A percentile compares a stretch with the other conserved stretches of the same genome.
Conservation (phyloP, 2,888 invertebrate species). For the Hipparchia semele region DNA sequence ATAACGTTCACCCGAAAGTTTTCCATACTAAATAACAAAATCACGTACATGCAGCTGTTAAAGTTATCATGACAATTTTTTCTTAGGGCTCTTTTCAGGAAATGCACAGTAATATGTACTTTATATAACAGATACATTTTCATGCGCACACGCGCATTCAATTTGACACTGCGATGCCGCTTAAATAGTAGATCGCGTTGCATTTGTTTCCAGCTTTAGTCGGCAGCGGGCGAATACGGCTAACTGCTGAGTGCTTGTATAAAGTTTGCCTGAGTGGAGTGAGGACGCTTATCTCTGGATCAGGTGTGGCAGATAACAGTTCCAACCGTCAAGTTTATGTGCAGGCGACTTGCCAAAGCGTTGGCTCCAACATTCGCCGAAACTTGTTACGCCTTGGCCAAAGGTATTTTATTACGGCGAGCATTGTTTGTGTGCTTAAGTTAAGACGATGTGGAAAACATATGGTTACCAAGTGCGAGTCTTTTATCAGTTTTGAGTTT, state of each 20-base stretch:
- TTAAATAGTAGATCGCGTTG: no score
- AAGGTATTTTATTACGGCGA: conserved; percentile 11
- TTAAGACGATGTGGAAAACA: background rate
- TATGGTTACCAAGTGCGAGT: background rate
- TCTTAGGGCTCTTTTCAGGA: no score
- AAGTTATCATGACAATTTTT: no score
- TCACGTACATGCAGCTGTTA: no score
- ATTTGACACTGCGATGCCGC: no score
- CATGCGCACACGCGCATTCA: no score
- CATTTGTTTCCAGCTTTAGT: no score
- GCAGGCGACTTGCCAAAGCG: conserved; percentile 24
- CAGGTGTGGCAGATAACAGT: conserved; percentile 15
- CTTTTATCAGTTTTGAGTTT: background rate
- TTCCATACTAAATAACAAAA: no score
- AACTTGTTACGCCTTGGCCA: conserved; percentile 29
- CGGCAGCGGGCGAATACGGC: background rate
- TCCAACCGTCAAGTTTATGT: conserved; percentile 13
- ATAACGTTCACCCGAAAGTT: no score
- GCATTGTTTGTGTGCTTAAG: conserved; percentile 11
- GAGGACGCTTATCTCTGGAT: conserved; percentile 3
- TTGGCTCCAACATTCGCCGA: conserved; percentile 27
- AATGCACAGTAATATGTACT: no score
- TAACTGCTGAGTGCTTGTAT: background rate
- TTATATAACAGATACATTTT: no score
- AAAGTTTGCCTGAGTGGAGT: background rate